phyloP scores from a whole-genome alignment of 1,140 invertebrate species.

The Lysiphlebus fabarum region DNA sequence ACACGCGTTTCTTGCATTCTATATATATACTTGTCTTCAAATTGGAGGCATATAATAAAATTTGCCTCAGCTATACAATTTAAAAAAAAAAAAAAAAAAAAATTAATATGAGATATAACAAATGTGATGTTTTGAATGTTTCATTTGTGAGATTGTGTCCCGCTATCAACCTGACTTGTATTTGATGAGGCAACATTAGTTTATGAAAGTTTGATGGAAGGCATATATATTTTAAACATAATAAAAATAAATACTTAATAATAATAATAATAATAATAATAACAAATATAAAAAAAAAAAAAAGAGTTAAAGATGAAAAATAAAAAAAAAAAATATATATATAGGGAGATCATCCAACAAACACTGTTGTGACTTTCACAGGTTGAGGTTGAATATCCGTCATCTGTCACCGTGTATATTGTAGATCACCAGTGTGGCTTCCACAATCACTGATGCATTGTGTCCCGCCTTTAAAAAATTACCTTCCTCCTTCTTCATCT shows the following conservation, averaged over 20 bases:
- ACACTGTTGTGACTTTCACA: conserved; percentile 52
- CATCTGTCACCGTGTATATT: conserved; percentile 30
- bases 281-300: conserved; percentile 27
- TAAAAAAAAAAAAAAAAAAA: conserved; percentile 1
- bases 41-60: background rate
- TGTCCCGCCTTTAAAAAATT: conserved; percentile 33
- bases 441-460: conserved; percentile 36
- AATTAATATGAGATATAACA: conserved; percentile 24
- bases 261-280: conserved; percentile 8
- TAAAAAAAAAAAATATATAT: conserved; percentile 10
- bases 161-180: conserved; percentile 7
- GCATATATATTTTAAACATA: background rate
- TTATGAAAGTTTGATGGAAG: conserved; percentile 34
- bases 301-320: conserved; percentile 18
- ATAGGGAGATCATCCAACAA: conserved; percentile 34
- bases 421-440: conserved; percentile 35
- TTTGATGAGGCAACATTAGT: conserved; percentile 45
- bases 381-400: conserved; percentile 50
- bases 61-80: background rate
- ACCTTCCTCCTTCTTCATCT: conserved; percentile 27
- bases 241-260: background rate
- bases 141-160: background rate
- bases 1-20: conserved; percentile 6
- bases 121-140: conserved; percentile 30
- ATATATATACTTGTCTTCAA: background rate